These are phyloP conservation scores for Agapetus fuscipes DNA, from an alignment of 2,888 invertebrate genomes.

Conservation along the genomic window DNA sequence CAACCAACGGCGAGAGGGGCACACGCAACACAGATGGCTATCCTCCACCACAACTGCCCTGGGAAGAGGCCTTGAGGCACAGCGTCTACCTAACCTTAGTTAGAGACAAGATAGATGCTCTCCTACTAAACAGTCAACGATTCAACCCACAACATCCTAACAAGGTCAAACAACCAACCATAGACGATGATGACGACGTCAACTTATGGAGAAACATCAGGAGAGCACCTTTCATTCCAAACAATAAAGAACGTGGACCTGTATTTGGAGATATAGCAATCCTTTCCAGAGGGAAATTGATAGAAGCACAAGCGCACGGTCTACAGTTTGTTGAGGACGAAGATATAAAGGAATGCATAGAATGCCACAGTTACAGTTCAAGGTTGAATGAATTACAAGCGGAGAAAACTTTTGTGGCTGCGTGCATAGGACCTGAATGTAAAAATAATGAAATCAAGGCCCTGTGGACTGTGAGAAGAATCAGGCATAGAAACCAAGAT, in stretches of 20 bases:
- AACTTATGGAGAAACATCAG: conserved; percentile 43
- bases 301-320: conserved; percentile 38
- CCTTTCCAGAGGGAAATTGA: conserved; percentile 53
- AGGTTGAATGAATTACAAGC: no score
- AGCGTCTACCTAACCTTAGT: conserved; percentile 56
- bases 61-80: conserved; percentile 60
- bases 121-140: conserved; percentile 32
- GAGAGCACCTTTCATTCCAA: conserved; percentile 36
- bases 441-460: conserved; percentile 52
- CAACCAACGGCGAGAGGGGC: conserved; percentile 4
- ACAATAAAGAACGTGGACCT: conserved; percentile 32
- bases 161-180: no score
- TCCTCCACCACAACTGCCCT: conserved; percentile 31
- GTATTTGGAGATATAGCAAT: conserved; percentile 55
- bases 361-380: conserved; percentile 19
- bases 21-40: conserved; percentile 6
- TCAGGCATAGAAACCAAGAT: conserved; percentile 57
- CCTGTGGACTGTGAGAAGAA: conserved; percentile 59
- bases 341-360: conserved; percentile 19
- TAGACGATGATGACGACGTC: conserved; percentile 29
- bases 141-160: no score
- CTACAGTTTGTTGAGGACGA: conserved; percentile 48
- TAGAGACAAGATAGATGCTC: conserved; percentile 44
- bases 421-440: conserved; percentile 27
- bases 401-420: conserved; percentile 12